These are phyloP conservation scores for Lordiphosa mommai DNA, from an alignment of 1,140 invertebrate genomes.

Conservation along the genomic window DNA sequence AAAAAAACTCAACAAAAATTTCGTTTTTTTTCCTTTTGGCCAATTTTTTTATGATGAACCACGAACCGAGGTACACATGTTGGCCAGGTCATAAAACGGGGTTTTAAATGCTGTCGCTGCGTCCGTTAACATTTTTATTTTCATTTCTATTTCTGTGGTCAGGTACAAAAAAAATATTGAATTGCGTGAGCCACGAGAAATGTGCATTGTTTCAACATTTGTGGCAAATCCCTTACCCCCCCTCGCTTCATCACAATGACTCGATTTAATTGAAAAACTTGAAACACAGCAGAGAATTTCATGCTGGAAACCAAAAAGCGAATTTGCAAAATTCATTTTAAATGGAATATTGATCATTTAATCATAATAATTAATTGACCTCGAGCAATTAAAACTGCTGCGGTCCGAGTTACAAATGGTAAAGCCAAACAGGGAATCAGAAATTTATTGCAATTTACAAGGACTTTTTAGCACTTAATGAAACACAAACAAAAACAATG, in stretches of 20 bases:
- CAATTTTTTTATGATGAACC: slow-evolving; percentile 18
- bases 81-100: slow-evolving; percentile 30
- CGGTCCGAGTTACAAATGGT: not conserved
- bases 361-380: slow-evolving; percentile 23
- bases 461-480: no score
- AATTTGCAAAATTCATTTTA: slow-evolving; percentile 14
- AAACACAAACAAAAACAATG: no score
- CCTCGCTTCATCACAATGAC: no score
- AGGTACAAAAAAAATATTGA: slow-evolving; percentile 11
- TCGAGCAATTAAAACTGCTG: slow-evolving; percentile 17
- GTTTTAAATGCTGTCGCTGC: not conserved
- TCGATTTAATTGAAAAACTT: slow-evolving; percentile 16
- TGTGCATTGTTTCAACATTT: not conserved
- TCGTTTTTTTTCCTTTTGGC: slow-evolving; percentile 1
- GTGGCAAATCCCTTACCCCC: no score
- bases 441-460: not conserved
- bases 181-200: slow-evolving; percentile 14
- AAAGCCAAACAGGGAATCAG: no score
- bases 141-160: not conserved
- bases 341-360: not conserved
- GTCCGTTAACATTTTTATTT: not conserved
- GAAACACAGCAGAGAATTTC: not conserved
- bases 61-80: slow-evolving; percentile 10
- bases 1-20: slow-evolving; percentile 1
- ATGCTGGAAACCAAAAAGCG: not conserved